Evolutionary conservation across 1,140 invertebrate species (phyloP).

Genomic region (Halictus rubicundus): DNA sequence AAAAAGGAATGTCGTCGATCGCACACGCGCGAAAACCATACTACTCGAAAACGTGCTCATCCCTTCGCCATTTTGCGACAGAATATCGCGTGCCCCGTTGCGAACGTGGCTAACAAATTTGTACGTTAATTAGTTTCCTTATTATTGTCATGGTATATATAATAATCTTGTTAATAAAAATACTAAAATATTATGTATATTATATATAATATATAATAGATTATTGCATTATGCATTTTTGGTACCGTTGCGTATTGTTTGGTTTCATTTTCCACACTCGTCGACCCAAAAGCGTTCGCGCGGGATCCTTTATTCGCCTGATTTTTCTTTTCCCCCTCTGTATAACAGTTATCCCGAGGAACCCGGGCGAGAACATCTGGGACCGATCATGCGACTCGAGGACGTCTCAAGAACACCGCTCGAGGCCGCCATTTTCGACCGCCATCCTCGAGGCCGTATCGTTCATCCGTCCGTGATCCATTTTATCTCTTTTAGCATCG

Average conservation of each 20-base stretch:
- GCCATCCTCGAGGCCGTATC: background rate
- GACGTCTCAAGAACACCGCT: too few relatives aligned
- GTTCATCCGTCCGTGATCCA: background rate
- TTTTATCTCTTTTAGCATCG: background rate
- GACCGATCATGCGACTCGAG: background rate
- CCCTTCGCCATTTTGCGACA: constrained; percentile 44
- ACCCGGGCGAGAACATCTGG: background rate
- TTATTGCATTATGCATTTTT: constrained; percentile 82
- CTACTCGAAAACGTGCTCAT: background rate
- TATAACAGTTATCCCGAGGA: background rate
- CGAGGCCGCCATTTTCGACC: background rate
- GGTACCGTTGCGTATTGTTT: constrained; percentile 78
- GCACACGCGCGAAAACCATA: background rate
- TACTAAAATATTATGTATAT: constrained; percentile 81
- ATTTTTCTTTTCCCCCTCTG: background rate
- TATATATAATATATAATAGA: constrained; percentile 79
- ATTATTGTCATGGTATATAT: constrained; percentile 80
- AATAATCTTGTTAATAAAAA: constrained; percentile 80
- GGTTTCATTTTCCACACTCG: constrained; percentile 61
- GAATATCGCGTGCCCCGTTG: constrained; percentile 64
- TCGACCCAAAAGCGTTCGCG: constrained; percentile 35
- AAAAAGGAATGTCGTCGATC: background rate
- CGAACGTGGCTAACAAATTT: constrained; percentile 80
- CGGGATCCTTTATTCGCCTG: constrained; percentile 5
- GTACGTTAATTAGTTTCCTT: constrained; percentile 81